Evolutionary conservation across 2,797 vertebrate species (phyloP).

Genomic region (Paedocypris micromegethes): DNA sequence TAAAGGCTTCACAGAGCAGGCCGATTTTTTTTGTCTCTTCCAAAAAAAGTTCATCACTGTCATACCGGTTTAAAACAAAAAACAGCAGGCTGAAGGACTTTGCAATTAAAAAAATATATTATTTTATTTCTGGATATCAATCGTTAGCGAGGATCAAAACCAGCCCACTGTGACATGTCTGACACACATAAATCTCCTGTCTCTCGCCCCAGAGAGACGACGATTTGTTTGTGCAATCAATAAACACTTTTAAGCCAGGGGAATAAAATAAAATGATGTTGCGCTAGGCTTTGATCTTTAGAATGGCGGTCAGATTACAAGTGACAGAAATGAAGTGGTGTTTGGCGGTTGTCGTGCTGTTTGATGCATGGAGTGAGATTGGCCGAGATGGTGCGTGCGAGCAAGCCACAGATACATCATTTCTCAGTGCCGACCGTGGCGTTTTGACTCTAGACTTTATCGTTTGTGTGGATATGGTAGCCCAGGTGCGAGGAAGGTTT

Average conservation of each 20-base stretch:
- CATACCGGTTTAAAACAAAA: no score
- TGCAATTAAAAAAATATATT: not conserved
- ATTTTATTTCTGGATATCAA: conserved; percentile 4
- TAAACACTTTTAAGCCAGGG: conserved; percentile 33
- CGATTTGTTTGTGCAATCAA: conserved; percentile 40
- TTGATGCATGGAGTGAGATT: conserved; percentile 39
- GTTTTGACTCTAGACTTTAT: conserved; percentile 19
- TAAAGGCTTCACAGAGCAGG: no score
- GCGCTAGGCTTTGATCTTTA: conserved; percentile 55
- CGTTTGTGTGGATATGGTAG: conserved; percentile 15
- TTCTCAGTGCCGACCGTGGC: conserved; percentile 18
- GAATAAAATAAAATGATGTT: conserved; percentile 59
- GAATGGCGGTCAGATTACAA: conserved; percentile 58
- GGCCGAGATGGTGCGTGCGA: conserved; percentile 22
- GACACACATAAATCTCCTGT: conserved; percentile 21
- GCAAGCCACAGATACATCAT: conserved; percentile 18
- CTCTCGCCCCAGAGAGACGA: conserved; percentile 23
- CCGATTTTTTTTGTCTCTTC: no score
- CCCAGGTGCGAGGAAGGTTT: conserved; percentile 1
- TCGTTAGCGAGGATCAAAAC: conserved; percentile 34
- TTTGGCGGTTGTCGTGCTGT: conserved; percentile 35
- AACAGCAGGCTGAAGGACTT: no score
- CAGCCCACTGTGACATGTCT: conserved; percentile 10
- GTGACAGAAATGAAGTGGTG: conserved; percentile 57
- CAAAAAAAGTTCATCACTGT: no score